phyloP scores from a whole-genome alignment of 2,888 invertebrate genomes.

The Eupelmus urozonus region DNA sequence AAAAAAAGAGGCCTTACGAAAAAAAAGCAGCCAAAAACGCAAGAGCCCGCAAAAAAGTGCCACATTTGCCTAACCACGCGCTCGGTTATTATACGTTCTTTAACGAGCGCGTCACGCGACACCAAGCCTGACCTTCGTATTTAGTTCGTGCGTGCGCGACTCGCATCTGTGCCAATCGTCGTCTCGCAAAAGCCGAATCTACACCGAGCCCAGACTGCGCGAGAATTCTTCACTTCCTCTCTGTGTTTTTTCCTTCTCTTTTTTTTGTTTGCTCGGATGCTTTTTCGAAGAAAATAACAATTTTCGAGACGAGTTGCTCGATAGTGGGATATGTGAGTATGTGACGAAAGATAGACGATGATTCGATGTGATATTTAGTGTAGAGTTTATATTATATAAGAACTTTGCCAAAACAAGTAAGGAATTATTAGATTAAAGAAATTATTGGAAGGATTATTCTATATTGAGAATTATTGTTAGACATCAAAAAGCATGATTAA shows the following conservation, averaged over 20 bases:
- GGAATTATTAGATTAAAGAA: no score
- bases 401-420: no score
- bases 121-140: conserved; percentile 41
- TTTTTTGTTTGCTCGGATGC: background rate
- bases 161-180: conserved; percentile 24
- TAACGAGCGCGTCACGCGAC: conserved; percentile 35
- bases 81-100: conserved; percentile 18
- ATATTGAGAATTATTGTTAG: no score
- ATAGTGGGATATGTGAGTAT: no score
- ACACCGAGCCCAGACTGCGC: background rate
- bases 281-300: background rate
- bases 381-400: no score
- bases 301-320: no score
- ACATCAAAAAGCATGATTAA: no score
- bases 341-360: no score
- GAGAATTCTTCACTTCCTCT: background rate
- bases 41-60: background rate
- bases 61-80: background rate
- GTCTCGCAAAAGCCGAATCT: background rate
- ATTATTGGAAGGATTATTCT: no score
- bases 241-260: background rate
- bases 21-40: background rate
- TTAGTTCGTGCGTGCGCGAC: background rate
- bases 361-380: no score
- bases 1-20: background rate